Base-by-base conservation (phyloP, 1,140 invertebrate species). In the Drosophila malerkotliana region DNA sequence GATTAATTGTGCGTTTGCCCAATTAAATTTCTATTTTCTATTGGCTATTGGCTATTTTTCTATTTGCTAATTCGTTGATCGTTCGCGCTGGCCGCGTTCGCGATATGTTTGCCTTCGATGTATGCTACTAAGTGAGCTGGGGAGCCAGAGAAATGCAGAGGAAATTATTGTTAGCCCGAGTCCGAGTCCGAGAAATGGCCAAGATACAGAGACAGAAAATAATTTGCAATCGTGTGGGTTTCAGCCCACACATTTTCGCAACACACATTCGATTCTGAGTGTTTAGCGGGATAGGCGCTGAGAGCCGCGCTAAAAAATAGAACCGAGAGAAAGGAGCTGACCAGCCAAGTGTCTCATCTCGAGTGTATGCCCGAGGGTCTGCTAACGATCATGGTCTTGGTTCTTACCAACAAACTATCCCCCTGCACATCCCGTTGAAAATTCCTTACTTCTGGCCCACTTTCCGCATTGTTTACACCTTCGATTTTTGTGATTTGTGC, bases 91-190 rank as follows among this genome's bases (percentile, higher is more conserved):
- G 74, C 77, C 75, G 77, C 77, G 51, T 53, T 53, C 51, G 82
- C 82, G 82, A 82, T 87, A 88, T 87, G 74, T 82, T 87, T 85
- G 81, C 83, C 78, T 87, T 87, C 82, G 82, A 88, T 82, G 82
- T 87, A 87, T 87, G 83, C 82, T 87, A 87, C 82, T 87, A 87
- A 87, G 83, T 87, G 82, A 79, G 48, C 51, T 32, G 49, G 26
- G 37, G 49, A 75, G 62, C 72, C 57, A 72, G 61, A 55, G 57
- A 61, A 53, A 66, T 58, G 71, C 75, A 59, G 53, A 68, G 69
- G 54, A 78, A 83, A 83, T 76, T 66, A 76, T 68, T 83, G 63
- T 76, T 69, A 47, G 63, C 66, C 73, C 21, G 21, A 62, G 63
- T 4, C n/a, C 39, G 39, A 41, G 39, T 4, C n/a, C 39, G 39